These are phyloP conservation scores for Lucinisca nassula DNA, from an alignment of 2,888 invertebrate species.

Conservation along the genomic window DNA sequence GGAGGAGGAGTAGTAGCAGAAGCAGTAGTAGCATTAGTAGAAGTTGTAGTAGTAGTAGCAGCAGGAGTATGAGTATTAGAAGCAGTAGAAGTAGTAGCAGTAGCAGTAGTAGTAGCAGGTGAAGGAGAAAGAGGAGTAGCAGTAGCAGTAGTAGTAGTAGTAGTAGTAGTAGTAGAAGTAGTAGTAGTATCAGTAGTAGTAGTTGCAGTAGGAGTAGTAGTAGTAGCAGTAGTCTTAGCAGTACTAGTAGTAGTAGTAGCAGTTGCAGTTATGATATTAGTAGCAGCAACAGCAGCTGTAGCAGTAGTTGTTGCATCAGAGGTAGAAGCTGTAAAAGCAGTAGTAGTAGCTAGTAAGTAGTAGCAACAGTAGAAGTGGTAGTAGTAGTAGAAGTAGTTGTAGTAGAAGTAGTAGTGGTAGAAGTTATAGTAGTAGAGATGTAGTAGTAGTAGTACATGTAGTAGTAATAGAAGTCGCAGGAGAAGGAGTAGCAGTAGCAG, in stretches of 20 bases:
- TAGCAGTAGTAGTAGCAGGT: neutral
- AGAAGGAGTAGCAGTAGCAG: no score
- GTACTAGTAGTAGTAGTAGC: neutral
- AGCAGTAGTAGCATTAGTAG: neutral
- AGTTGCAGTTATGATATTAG: neutral
- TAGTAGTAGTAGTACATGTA: no score
- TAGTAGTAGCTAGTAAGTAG: no score
- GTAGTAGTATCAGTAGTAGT: neutral
- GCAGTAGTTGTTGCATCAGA: neutral
- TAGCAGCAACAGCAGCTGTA: neutral
- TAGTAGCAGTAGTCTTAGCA: neutral
- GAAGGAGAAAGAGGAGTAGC: neutral
- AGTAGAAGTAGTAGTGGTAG: no score
- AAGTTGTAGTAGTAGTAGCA: neutral
- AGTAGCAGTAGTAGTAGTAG: neutral
- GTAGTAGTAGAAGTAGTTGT: neutral
- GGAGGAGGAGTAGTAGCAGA: neutral
- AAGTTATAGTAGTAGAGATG: no score
- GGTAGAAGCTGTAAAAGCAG: neutral
- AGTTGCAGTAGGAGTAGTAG: neutral
- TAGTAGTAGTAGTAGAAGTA: neutral
- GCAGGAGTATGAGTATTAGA: neutral
- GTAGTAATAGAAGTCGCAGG: no score
- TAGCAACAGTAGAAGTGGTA: neutral
- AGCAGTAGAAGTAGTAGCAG: neutral